Base-by-base conservation (phyloP, 2,888 invertebrate genomes). In the Holacanthella duospinosa region DNA sequence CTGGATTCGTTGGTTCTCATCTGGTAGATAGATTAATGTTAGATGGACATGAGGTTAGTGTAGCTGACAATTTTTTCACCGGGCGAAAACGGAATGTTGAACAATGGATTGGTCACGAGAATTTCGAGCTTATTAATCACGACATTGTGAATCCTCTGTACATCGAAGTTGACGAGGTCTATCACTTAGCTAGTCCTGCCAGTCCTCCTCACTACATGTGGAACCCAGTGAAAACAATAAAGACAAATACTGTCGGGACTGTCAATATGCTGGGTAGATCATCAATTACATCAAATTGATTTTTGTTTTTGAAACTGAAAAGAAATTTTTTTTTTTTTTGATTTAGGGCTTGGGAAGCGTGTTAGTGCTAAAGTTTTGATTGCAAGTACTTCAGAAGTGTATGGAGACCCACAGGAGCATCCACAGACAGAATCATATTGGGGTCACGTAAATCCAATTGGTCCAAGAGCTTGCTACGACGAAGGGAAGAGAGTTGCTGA, bases 201-300 rank as follows among this genome's bases (percentile, higher is more conserved):
- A 95, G 95, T 72, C 99, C 99, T 26, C 96, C 95, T 0, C 97
- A 99, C 80, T 99, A 99, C 77, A 99, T 99, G 99, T 88, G 90
- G 76, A 99, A 99, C 81, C 97, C 99, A 29, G 96, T 99, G 2
- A 99, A 99, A 80, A 99, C 99, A 21, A 92, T 99, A 71, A 99
- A 99, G 79, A 97, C 97, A 0, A 99, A 99, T 78, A 95, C 97
- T 1, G 82, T 99, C 76, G 99, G 91, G 60, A 93, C 93, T 29
- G 93, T 93, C 66, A 93, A 93, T 79, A 88, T 93, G 81, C 80
- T 93, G 74, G 93, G 92, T 87, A 77, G 73, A 26, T 12, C 21
- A n/a, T n/a, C n/a, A n/a, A n/a, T n/a, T n/a, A n/a, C n/a, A n/a
- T n/a, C n/a, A n/a, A n/a, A n/a, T n/a, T n/a, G n/a, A n/a, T 53